These are phyloP conservation scores for Nerophis ophidion DNA, from an alignment of 2,113 vertebrate species.

Conservation along the genomic window DNA sequence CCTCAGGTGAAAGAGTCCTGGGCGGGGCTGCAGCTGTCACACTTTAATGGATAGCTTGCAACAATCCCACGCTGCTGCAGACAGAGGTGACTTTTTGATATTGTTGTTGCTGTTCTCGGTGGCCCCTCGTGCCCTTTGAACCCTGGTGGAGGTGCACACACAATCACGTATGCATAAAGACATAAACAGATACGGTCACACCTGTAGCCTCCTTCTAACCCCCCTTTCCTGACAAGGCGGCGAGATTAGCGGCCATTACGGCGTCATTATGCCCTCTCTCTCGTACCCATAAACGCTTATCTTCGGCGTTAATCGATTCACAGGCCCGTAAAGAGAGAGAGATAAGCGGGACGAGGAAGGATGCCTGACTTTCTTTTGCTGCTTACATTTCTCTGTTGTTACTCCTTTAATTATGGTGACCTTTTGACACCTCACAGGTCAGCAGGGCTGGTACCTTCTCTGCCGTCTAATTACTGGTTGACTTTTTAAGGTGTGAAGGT, in stretches of 20 bases:
- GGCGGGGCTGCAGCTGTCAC: conserved; percentile 35
- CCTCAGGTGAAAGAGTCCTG: conserved; percentile 58
- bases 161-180: conserved; percentile 21
- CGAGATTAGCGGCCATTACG: conserved; percentile 59
- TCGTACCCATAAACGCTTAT: conserved; percentile 57
- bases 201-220: conserved; percentile 54
- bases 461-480: conserved; percentile 49
- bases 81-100: conserved; percentile 26
- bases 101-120: conserved; percentile 35
- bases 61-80: conserved; percentile 53
- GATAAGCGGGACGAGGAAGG: conserved; percentile 24
- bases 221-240: conserved; percentile 43
- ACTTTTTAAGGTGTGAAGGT: conserved; percentile 42
- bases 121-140: conserved; percentile 51
- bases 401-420: conserved; percentile 4
- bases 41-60: conserved; percentile 54
- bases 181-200: conserved; percentile 47
- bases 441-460: conserved; percentile 11
- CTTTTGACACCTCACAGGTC: conserved; percentile 20
- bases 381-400: conserved; percentile 6
- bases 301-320: conserved; percentile 46
- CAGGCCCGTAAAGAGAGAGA: conserved; percentile 39
- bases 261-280: conserved; percentile 55
- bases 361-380: background rate
- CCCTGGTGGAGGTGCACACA: conserved; percentile 12